phyloP scores from a whole-genome alignment of 1,140 invertebrate genomes.

The Geopemphigus sp. region DNA sequence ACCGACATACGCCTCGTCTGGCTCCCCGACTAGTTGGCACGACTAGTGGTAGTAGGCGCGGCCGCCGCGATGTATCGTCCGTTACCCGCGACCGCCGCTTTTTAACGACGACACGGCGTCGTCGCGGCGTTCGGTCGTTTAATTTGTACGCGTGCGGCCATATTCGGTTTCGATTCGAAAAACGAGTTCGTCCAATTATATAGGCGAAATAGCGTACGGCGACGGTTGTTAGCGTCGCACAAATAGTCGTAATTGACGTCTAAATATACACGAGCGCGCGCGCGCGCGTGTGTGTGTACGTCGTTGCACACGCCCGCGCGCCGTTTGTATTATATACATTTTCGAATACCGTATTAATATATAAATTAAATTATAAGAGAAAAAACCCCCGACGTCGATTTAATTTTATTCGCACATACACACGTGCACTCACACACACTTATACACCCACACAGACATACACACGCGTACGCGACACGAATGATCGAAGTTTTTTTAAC shows the following conservation, averaged over 20 bases:
- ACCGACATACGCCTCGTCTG: slow-evolving; percentile 24
- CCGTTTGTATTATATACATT: too few species aligned
- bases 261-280: too few species aligned
- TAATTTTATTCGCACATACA: background rate
- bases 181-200: slow-evolving; percentile 15
- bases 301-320: too few species aligned
- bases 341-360: too few species aligned
- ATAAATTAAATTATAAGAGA: slow-evolving; percentile 3
- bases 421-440: too few species aligned
- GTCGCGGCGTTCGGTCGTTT: background rate
- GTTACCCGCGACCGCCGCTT: background rate
- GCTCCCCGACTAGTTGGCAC: background rate
- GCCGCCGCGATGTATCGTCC: background rate
- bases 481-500: too few species aligned
- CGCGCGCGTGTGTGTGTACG: too few species aligned
- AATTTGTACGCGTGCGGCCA: background rate
- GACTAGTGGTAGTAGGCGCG: background rate
- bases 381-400: too few species aligned
- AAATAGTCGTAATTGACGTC: slow-evolving; percentile 3
- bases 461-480: background rate
- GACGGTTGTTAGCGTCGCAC: background rate
- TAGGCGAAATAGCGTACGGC: background rate
- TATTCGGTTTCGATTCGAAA: background rate
- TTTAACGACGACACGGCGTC: slow-evolving; percentile 20
- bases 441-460: too few species aligned